Base-by-base conservation (phyloP, 2,888 invertebrate genomes). In the Seira musarum region DNA sequence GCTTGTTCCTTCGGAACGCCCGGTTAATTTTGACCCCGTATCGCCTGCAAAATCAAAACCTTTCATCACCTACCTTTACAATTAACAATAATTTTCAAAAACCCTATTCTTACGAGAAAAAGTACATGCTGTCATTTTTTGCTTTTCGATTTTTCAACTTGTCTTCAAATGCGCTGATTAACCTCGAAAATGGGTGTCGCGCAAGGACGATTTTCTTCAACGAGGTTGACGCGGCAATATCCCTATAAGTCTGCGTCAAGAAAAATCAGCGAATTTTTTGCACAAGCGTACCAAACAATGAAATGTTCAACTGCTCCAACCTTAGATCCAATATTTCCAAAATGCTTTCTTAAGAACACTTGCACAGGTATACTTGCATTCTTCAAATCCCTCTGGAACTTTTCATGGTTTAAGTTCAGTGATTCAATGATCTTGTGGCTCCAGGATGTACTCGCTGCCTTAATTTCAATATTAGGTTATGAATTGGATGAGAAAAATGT, bases 361-460 rank as follows among this genome's bases (percentile, higher is more conserved):
- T 85, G 86, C 1, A 82, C 13, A 0, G 86, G 82, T 35, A 80
- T 61, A 46, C 69, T 69, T n/a, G 5, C 24, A 64, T 80, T 80
- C 13, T 53, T n/a, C 21, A 80, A 61, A 13, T 80, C 80, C 0
- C 24, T 15, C 17, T 49, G n/a, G 1, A 80, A 13, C 25, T 67
- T 61, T 0, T 64, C 57, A 63, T 17, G 19, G 2, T 19, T 21
- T 53, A 22, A 3, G 60, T 46, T 1, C 46, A 30, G 49, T 3
- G 60, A 61, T n/a, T 79, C 75, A 2, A 81, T 13, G n/a, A 84
- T 83, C 63, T 80, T 75, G 24, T 61, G 70, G 66, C 86, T 84
- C 86, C 86, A 86, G 0, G 84, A 83, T 0, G 85, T 85, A 60
- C 86, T 86, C 0, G 84, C 86, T 19, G 86, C 86, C 86, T 86